Base-by-base conservation (phyloP, 2,888 invertebrate genomes). In the Cephus spinipes region DNA sequence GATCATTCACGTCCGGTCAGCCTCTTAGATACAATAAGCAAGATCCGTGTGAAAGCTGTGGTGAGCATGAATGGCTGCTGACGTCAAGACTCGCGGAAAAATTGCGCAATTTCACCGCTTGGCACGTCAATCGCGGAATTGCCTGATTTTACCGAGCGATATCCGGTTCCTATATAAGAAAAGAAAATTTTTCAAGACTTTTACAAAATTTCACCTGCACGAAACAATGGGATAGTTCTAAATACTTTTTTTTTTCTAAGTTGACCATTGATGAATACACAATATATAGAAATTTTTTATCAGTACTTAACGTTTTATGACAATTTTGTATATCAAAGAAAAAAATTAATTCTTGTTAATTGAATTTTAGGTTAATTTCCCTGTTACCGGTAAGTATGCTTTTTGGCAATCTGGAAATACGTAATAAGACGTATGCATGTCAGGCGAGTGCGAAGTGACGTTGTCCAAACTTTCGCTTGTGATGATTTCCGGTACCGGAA, bases 31-130 rank as follows among this genome's bases (percentile, higher is more conserved):
- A 88, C 88, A 86, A 90, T 55, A 55, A 87, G 87, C 84, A 84
- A 90, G 90, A 90, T 91, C 91, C 91, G 90, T 86, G 90, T 90
- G 91, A 91, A 90, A 91, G 91, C 90, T 69, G 86, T 81, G 80
- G 82, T 83, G 81, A 84, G 85, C 87, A 86, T 88, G 89, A 89
- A 90, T 89, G 89, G 87, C 77, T 79, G 85, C 85, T 91, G 91
- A 91, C 91, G 91, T 91, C 91, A 91, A 90, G 85, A 86, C 81
- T 78, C 82, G 81, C 82, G 86, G 87, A 90, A 90, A 90, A 90
- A 91, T 90, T 91, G 90, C 90, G 90, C 90, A 90, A 90, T 90
- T 90, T 90, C 88, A 88, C 89, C 87, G 83, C 81, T 83, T 81
- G 55, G 55, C 23, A 55, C 23, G 55, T 9, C 55, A 9, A 55